phyloP scores from a whole-genome alignment of 2,113 vertebrate genomes.

The Tupaia tana region DNA sequence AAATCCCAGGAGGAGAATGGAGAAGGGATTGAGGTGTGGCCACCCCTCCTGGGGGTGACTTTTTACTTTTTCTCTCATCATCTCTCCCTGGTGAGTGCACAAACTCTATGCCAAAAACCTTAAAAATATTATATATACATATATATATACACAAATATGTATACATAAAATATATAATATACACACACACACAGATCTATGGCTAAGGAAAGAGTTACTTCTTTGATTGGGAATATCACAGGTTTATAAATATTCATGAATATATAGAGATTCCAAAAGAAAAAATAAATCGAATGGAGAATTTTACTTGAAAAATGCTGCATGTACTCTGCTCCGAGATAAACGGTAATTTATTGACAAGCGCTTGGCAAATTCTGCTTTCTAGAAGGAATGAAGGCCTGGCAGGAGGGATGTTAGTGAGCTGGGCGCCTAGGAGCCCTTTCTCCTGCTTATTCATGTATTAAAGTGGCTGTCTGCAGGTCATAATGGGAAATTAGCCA shows the following conservation, averaged over 20 bases:
- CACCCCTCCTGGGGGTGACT: no score
- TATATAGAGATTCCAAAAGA: background rate
- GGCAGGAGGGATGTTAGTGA: background rate
- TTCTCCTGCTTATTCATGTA: constrained; percentile 66
- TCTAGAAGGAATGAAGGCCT: background rate
- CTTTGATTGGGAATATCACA: background rate
- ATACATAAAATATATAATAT: no score
- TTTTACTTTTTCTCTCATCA: no score
- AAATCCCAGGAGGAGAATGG: no score
- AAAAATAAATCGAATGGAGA: background rate
- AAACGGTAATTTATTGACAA: background rate
- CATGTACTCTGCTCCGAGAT: fast-evolving
- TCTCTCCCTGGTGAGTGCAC: no score
- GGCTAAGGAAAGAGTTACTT: background rate
- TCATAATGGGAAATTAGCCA: constrained; percentile 76
- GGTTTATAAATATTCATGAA: background rate
- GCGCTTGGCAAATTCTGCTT: background rate
- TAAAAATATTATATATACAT: no score
- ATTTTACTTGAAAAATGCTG: background rate
- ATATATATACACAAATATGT: no score
- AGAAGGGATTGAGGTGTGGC: no score
- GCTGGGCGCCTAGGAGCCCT: background rate
- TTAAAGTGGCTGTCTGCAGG: constrained; percentile 49
- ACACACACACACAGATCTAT: no score
- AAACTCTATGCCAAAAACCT: no score